phyloP scores from a whole-genome alignment of 1,140 invertebrate genomes.

The Augochlora pura region DNA sequence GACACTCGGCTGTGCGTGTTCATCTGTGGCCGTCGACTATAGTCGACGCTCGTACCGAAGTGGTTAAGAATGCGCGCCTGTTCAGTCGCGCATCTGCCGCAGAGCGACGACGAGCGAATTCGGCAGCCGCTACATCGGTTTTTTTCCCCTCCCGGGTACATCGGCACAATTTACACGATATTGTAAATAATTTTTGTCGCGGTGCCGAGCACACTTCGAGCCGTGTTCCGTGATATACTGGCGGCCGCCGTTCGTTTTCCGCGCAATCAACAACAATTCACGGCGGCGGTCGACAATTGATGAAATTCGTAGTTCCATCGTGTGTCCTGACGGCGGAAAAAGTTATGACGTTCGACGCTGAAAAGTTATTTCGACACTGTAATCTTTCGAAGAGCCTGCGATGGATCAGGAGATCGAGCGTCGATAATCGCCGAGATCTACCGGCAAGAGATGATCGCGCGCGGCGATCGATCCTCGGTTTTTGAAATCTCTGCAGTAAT shows the following conservation, averaged over 20 bases:
- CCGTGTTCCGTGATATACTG: background rate
- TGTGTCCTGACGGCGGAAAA: background rate
- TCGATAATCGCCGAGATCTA: too few species aligned
- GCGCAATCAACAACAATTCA: slow-evolving; percentile 24
- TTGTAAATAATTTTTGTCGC: slow-evolving; percentile 5
- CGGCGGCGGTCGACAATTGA: background rate
- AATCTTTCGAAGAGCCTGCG: background rate
- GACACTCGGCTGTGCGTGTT: too few species aligned
- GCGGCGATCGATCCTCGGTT: too few species aligned
- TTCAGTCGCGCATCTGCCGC: background rate
- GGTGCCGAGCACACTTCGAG: background rate
- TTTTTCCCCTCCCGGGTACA: background rate
- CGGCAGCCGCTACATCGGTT: background rate
- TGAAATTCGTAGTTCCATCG: background rate
- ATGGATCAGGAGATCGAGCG: background rate
- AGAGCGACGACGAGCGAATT: background rate
- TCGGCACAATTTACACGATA: slow-evolving; percentile 12
- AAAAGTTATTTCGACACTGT: background rate
- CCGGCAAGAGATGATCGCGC: too few species aligned
- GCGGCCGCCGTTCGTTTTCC: background rate
- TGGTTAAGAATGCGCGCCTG: too few species aligned
- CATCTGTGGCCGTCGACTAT: too few species aligned
- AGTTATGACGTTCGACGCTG: background rate
- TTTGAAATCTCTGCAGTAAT: too few species aligned
- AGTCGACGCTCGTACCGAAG: too few species aligned